Percentiles rank a stretch among this genome's conserved stretches.
Conservation (phyloP, 2,888 invertebrate species). For the Odontothrips loti region DNA sequence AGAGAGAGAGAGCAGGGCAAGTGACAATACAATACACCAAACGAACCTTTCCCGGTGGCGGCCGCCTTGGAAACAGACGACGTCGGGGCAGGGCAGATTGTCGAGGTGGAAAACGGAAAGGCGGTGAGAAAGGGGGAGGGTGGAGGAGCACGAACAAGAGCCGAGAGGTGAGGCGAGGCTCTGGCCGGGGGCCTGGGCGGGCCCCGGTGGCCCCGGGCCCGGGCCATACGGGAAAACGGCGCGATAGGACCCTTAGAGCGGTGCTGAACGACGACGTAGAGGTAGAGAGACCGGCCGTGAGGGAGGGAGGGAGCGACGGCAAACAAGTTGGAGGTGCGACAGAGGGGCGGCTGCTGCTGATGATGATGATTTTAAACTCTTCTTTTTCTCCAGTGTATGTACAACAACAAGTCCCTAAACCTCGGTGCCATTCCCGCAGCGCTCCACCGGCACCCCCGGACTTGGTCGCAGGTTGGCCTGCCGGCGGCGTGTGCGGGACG, state of each 20-base stretch:
- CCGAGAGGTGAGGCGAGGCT: too few species aligned
- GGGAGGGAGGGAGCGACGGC: background rate
- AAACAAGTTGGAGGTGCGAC: background rate
- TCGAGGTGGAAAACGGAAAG: background rate
- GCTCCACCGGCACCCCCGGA: too few species aligned
- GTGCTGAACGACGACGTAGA: background rate
- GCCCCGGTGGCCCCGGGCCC: background rate
- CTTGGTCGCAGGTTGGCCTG: too few species aligned
- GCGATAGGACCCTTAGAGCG: background rate
- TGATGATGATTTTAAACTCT: too few species aligned
- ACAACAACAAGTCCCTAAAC: too few species aligned
- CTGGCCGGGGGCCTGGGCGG: background rate
- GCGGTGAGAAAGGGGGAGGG: background rate
- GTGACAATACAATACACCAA: slow-evolving; percentile 14
- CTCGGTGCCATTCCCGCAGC: too few species aligned
- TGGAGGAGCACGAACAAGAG: too few species aligned
- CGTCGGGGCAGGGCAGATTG: background rate
- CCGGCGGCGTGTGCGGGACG: too few species aligned
- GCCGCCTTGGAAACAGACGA: background rate
- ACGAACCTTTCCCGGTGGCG: background rate
- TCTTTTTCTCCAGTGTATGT: too few species aligned
- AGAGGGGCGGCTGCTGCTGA: background rate
- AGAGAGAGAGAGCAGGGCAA: background rate
- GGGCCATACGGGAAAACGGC: background rate
- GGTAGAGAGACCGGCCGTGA: background rate